Base-by-base conservation (phyloP, 2,888 invertebrate species). In the Drepana falcataria region DNA sequence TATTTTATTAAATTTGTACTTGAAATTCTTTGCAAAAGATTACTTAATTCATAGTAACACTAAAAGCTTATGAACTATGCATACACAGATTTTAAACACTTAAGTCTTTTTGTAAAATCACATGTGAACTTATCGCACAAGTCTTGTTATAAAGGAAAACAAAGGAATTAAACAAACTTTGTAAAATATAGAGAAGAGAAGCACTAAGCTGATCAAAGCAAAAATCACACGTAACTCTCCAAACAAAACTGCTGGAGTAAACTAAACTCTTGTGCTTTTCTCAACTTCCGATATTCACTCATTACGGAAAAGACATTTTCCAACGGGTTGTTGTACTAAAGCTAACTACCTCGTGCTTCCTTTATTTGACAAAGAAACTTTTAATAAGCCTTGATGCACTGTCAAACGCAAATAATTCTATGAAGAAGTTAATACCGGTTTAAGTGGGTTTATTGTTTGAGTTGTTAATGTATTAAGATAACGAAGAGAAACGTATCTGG, bases 301-400 rank as follows among this genome's bases (percentile, higher is more conserved):
- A 73, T 73, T 75, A 75, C 62, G 69, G 68, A 57, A 56, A 62
- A 61, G 64, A 65, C 66, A 65, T 70, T 66, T 66, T 57, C 53
- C 54, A 55, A 61, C 70, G 66, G 68, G 64, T 67, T 79, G 73
- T 77, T 79, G 73, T 77, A 73, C 69, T 73, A 69, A 79, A 80
- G 68, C 79, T 75, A 73, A 71, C 71, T 68, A 65, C 64, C 21
- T 70, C 65, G 65, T 61, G 65, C 73, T 69, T 69, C 66, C 66
- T 66, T 69, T 74, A 75, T 77, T 75, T 65, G 71, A 69, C 72
- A 78, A 75, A 76, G 71, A 75, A 78, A 73, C 71, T 76, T 73
- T 70, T 77, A 71, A 76, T 73, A 75, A 77, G 73, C 71, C 57
- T 58, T 60, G 52, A 70, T 68, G 63, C 62, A 65, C 69, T 66